Base-by-base conservation (phyloP, 1,140 invertebrate genomes). In the Cryptotermes secundus region DNA sequence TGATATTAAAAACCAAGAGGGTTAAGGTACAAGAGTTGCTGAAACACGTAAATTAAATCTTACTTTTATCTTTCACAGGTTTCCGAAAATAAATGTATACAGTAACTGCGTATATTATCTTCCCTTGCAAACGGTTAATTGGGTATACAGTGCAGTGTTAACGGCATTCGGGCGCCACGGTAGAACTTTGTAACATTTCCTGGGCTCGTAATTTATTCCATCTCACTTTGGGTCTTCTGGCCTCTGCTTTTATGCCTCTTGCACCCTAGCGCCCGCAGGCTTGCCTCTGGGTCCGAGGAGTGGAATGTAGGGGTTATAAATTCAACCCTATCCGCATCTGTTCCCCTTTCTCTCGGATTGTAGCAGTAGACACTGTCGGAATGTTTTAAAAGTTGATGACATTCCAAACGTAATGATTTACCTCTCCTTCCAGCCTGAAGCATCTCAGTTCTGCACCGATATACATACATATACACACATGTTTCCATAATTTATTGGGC, bases 311-410 rank as follows among this genome's bases (percentile, higher is more conserved):
- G 59, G 4, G 59, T 72, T n/a, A 72, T 31, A 72, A 72, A 72
- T 72, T 16, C 59, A 3, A n/a, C 59, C 59, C 3, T 72, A 72
- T n/a, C n/a, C 59, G n/a, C 59, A 72, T 31, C n/a, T 72, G 6
- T 14, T 31, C 59, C 59, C 59, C 26, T 31, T 31, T 72, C 1
- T 72, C n/a, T 72, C 26, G 59, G 59, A 72, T 31, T 72, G 59
- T 72, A 72, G 59, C n/a, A 31, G 59, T 31, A 22, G 16, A 72
- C 0, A n/a, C 59, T 72, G 26, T n/a, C 31, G 59, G 59, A 72
- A 72, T 72, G 59, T 72, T 31, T n/a, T 72, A 72, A 72, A n/a
- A 72, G 59, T 72, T 72, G 59, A 31, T 72, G 59, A 72, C 59
- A 72, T 72, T 72, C 59, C 59, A 31, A 31, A 72, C 59, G 59